Conservation (phyloP, 1,140 invertebrate species). For the Lordiphosa collinella region DNA sequence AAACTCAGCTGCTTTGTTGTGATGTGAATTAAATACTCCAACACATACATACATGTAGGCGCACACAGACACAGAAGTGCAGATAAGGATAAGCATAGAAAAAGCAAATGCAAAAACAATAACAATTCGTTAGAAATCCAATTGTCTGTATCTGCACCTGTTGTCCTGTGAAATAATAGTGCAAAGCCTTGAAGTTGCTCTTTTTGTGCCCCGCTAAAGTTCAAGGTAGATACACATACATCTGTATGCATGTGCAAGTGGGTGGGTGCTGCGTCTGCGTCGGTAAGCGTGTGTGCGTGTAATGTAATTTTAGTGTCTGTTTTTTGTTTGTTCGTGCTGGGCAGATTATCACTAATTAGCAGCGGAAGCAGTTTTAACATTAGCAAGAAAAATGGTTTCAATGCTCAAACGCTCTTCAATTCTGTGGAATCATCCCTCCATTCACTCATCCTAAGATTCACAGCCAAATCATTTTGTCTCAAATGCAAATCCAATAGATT, state of each 20-base stretch:
- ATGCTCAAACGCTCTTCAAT: too few relatives aligned
- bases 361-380: neutral
- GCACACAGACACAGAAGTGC: slow-evolving; percentile 12
- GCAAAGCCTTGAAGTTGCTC: slow-evolving; percentile 45
- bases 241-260: slow-evolving; percentile 17
- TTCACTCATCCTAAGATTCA: too few relatives aligned
- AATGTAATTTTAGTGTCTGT: too few relatives aligned
- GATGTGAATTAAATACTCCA: slow-evolving; percentile 46
- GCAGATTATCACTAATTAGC: too few relatives aligned
- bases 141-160: slow-evolving; percentile 30
- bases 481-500: too few relatives aligned
- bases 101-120: slow-evolving; percentile 38
- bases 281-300: neutral
- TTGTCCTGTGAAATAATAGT: slow-evolving; percentile 27
- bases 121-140: slow-evolving; percentile 12
- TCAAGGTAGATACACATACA: slow-evolving; percentile 40
- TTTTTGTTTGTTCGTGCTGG: too few relatives aligned
- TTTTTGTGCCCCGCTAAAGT: slow-evolving; percentile 51
- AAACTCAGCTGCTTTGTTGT: slow-evolving; percentile 58
- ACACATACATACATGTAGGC: slow-evolving; percentile 7
- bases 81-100: slow-evolving; percentile 53
- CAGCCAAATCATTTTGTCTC: too few relatives aligned
- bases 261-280: slow-evolving; percentile 11
- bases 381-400: neutral
- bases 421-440: too few relatives aligned